These are phyloP conservation scores for Cyprinodon diabolis DNA, from an alignment of 2,797 vertebrate species.

Conservation along the genomic window DNA sequence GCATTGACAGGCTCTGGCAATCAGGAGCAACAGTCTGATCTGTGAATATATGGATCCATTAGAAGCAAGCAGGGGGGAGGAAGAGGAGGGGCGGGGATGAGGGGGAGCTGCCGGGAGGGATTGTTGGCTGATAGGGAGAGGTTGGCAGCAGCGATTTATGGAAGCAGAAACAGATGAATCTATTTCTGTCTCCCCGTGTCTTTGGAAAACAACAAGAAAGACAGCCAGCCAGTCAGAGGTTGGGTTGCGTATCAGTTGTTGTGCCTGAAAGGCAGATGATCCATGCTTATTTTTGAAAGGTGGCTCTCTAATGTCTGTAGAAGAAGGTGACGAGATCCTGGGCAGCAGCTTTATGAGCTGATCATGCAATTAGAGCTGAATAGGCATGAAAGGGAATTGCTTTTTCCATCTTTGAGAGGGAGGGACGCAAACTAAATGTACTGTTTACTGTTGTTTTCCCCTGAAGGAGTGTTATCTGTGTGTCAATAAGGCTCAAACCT, in stretches of 20 bases:
- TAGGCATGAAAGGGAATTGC: conserved; percentile 32
- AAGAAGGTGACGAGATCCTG: background rate
- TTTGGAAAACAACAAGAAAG: conserved; percentile 71
- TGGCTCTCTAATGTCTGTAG: conserved; percentile 29
- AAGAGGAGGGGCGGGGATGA: conserved; percentile 35
- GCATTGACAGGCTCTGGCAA: conserved; percentile 43
- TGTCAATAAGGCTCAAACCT: background rate
- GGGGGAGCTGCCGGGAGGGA: conserved; percentile 42
- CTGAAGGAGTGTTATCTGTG: conserved; percentile 24
- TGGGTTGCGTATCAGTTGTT: conserved; percentile 57
- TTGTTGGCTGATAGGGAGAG: conserved; percentile 40
- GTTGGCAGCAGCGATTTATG: conserved; percentile 70
- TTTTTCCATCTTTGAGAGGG: conserved; percentile 20
- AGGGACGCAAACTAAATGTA: conserved; percentile 15
- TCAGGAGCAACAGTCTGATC: conserved; percentile 45
- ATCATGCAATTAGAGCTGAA: conserved; percentile 13
- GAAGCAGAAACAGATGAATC: conserved; percentile 69
- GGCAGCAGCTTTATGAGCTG: background rate
- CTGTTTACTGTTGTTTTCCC: conserved; percentile 34
- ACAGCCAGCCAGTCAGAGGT: conserved; percentile 44
- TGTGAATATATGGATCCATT: conserved; percentile 60
- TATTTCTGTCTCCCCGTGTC: conserved; percentile 78
- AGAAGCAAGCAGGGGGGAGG: conserved; percentile 27
- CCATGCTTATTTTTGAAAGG: conserved; percentile 52
- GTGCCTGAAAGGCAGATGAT: conserved; percentile 46